Evolutionary conservation across 2,113 vertebrate species (phyloP), one percentile per base, ranked within the genome.

Genomic region (Myanophis thanlyinensis): DNA sequence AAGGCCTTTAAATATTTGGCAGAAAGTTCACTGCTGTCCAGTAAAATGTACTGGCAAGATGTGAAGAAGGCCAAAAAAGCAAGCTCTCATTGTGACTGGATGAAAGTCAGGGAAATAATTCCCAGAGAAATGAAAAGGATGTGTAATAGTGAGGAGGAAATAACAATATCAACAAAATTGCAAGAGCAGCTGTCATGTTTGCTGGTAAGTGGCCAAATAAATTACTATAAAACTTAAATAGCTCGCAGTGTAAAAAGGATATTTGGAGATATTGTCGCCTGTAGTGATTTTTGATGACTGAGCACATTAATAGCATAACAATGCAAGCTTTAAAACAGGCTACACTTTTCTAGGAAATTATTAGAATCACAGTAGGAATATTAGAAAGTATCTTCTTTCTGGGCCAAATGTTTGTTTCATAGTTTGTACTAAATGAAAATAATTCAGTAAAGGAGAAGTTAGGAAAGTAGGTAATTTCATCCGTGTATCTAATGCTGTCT

Each of bases 1-100:
- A 22, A 89, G 95, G 93, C 92, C 92, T 90, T 91, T 53, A 30
- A 96, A 93, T 73, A 88, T 90, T 93, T 93, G 93, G 94, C 92
- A 86, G 51, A 90, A 62, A 11, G 46, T 13, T 90, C 67, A 35
- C 88, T 90, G 88, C 80, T 59, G 23, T 90, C 92, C 53, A 86
- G 80, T 62, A 59, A 93, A 93, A 67, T 40, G 30, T 44, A 92
- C 20, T 40, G 46, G 48, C 27, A 48, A 94, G 46, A 92, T 84
- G 93, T 91, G 90, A 97, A 94, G 91, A 62, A 93, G 92, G 88
- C 92, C 91, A 0, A 3, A 56, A 52, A 89, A 92, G 1, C 10
- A 2, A 27, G 35, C 88, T 46, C 87, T 46, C 87, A 89, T 89
- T 51, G 44, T 87, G 92, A 92, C 73, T 87, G 54, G 52, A 94